Conservation (phyloP, 2,113 vertebrate genomes). For the Aphelocoma coerulescens region DNA sequence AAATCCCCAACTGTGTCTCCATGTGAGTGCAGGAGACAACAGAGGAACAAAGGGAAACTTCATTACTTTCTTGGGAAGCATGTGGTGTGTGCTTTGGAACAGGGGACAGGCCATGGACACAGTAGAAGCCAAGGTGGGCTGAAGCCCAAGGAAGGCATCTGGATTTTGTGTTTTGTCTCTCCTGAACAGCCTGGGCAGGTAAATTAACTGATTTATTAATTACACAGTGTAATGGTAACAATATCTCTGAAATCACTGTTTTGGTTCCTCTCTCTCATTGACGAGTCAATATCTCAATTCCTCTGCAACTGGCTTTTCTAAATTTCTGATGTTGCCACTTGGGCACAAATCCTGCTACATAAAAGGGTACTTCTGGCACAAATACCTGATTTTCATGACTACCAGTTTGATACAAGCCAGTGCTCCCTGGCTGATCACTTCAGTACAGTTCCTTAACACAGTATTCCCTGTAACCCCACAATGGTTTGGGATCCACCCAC, state of each 20-base stretch:
- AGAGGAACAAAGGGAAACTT: not conserved
- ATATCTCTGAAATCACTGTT: not conserved
- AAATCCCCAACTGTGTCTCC: not conserved
- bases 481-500: not conserved
- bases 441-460: not conserved
- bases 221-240: not conserved
- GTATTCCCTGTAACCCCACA: not conserved
- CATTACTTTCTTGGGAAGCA: not conserved
- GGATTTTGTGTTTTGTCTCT: not conserved
- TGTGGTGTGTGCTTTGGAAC: not conserved
- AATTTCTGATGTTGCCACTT: not conserved
- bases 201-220: not conserved
- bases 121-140: not conserved
- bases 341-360: not conserved
- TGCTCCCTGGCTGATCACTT: not conserved
- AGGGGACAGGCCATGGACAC: rapidly evolving
- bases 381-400: not conserved
- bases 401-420: not conserved
- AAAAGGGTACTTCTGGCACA: not conserved
- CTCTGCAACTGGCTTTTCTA: not conserved
- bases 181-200: rapidly evolving
- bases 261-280: not conserved
- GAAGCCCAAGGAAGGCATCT: not conserved
- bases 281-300: not conserved
- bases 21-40: not conserved